Base-by-base conservation (phyloP, 2,113 vertebrate species). In the Neolamprologus modestus region DNA sequence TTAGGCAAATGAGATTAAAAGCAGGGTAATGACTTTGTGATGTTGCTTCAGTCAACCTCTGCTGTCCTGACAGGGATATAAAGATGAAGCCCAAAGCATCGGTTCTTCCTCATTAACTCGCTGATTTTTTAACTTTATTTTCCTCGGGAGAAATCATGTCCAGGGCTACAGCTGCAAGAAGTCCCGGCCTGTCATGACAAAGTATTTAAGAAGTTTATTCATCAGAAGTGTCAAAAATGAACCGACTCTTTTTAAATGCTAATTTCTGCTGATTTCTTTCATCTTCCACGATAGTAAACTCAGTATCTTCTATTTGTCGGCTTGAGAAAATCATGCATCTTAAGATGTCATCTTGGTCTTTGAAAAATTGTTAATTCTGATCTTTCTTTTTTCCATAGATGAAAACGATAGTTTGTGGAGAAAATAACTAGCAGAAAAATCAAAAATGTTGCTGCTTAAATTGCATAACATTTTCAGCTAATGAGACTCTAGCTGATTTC, bases 1-100 rank as follows among this genome's bases (percentile, higher is more conserved):
- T 92, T 84, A 91, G 57, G 33, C 55, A 89, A 93, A 91, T 87
- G 85, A 93, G 90, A 92, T 93, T 81, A 85, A 81, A 78, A 73
- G n/a, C 78, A 76, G 47, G 73, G 59, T 87, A 88, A 91, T 91
- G 80, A 90, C 73, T 76, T 91, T 86, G 84, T 84, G 21, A 86
- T 83, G 87, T 90, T 40, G 4, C 57, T 50, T 61, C 79, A 82
- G 17, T 87, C 87, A 84, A 21, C 53, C 52, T 82, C 79, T 40
- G 52, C 81, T 80, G 55, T 66, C 85, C 40, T 82, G 76, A 88
- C 4, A 68, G 24, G 37, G 28, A 19, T 83, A 33, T 78, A 45
- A 57, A 83, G 87, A 88, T 55, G 55, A 89, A 87, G 66, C 79
- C 79, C 2, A 54, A 52, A 54, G 81, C 45, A 57, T 90, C 21